Evolutionary conservation across 2,888 invertebrate species (phyloP).

Genomic region (Amorpha juglandis): DNA sequence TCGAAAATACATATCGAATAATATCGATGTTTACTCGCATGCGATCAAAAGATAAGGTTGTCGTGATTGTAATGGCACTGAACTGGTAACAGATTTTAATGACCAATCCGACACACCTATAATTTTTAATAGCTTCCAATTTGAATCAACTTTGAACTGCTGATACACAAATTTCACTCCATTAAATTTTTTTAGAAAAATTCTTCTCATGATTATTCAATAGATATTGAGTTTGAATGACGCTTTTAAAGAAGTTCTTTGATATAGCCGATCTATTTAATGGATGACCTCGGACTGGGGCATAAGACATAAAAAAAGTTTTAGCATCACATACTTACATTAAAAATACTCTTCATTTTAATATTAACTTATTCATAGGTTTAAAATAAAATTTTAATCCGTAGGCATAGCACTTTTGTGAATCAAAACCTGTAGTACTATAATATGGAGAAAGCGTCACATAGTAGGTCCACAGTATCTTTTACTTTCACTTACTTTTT

Average conservation of each 20-base stretch:
- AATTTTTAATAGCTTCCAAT: conserved; percentile 28
- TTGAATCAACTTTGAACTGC: conserved; percentile 11
- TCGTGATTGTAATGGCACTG: conserved; percentile 63
- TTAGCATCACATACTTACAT: too few species aligned
- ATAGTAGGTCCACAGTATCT: conserved; percentile 45
- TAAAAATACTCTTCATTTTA: too few species aligned
- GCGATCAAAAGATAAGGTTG: conserved; percentile 24
- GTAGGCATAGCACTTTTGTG: not conserved
- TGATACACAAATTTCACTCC: not conserved
- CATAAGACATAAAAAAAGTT: too few species aligned
- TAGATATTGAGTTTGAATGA: not conserved
- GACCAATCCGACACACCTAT: conserved; percentile 32
- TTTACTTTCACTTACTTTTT: conserved; percentile 64
- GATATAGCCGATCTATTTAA: not conserved
- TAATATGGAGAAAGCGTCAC: conserved; percentile 64
- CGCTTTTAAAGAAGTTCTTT: not conserved
- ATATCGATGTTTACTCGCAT: conserved; percentile 23
- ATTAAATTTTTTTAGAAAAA: too few species aligned
- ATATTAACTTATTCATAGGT: too few species aligned
- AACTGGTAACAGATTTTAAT: conserved; percentile 40
- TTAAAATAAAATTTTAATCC: too few species aligned
- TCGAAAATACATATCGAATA: conserved; percentile 17
- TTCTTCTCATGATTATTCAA: not conserved
- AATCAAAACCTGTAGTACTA: conserved; percentile 36
- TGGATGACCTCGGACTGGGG: too few species aligned